Base-by-base conservation (phyloP, 2,888 invertebrate genomes). In the Heteromyza rotundicornis region DNA sequence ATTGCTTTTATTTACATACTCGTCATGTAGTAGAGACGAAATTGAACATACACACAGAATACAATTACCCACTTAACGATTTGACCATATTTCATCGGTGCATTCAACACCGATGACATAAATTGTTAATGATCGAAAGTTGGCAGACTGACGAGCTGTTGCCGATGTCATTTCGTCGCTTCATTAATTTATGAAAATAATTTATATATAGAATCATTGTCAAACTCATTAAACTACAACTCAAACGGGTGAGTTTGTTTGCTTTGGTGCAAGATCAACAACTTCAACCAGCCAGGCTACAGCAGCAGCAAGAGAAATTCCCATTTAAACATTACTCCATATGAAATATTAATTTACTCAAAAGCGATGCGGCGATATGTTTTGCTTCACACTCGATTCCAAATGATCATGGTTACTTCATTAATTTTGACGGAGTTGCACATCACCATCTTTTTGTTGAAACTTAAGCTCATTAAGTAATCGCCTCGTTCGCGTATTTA, bases 291-390 rank as follows among this genome's bases (percentile, higher is more conserved):
- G n/a, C n/a, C n/a, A n/a, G n/a, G n/a, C n/a, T n/a, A 52, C 16
- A 40, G n/a, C 40, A 40, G 20, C 47, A 20, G 20, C 47, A 47
- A 47, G 19, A 19, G 20, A 47, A 47, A 20, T 20, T 20, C 7
- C 17, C 47, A 19, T 5, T 47, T 47, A n/a, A 63, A 60, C 61
- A 64, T 58, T 62, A 22, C 7, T 47, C 57, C 67, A 76, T 70
- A 74, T 74, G 76, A 74, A 74, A 76, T 65, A 76, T 76, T 76
- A 76, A 74, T 76, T 76, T 74, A 74, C 76, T 76, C 67, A 62
- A 64, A 54, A 23, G 35, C n/a, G 35, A 32, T n/a, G 40, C 3
- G 47, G 20, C n/a, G n/a, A n/a, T n/a, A n/a, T n/a, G n/a, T n/a
- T n/a, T n/a, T n/a, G n/a, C 40, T 40, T 40, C 40, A 8, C 40